Evolutionary conservation across 2,113 vertebrate species (phyloP).

Genomic region (Pituophis catenifer): DNA sequence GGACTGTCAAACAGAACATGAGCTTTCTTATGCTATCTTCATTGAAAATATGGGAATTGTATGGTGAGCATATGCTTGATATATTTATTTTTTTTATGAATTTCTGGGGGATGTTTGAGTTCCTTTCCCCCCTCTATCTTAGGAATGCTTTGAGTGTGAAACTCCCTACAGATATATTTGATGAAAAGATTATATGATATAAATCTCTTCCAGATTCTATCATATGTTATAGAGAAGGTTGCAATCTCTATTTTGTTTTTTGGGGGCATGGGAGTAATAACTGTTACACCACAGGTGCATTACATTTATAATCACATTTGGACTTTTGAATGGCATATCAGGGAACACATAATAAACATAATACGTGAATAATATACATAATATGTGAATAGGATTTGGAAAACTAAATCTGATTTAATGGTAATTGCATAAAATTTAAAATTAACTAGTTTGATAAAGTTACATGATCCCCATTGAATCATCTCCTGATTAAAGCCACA

Average conservation of each 20-base stretch:
- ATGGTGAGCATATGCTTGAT: neutral
- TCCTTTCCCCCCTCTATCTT: neutral
- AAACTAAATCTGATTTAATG: neutral
- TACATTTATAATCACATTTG: neutral
- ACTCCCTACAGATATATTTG: neutral
- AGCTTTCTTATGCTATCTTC: neutral
- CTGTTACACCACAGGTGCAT: neutral
- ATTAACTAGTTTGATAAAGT: neutral
- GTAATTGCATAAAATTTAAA: neutral
- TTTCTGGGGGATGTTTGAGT: neutral
- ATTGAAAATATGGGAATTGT: neutral
- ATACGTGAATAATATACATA: neutral
- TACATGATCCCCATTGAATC: neutral
- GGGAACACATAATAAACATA: neutral
- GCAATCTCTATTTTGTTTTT: neutral
- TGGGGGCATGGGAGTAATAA: neutral
- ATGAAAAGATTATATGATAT: neutral
- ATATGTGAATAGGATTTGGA: neutral
- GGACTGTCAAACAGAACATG: neutral
- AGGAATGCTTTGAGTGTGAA: neutral
- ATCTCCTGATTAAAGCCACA: neutral
- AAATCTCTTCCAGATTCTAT: neutral
- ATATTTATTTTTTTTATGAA: neutral
- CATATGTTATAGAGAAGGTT: neutral
- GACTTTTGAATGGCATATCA: neutral